Conservation (phyloP, 2,888 invertebrate species). For the Sturmia bella region DNA sequence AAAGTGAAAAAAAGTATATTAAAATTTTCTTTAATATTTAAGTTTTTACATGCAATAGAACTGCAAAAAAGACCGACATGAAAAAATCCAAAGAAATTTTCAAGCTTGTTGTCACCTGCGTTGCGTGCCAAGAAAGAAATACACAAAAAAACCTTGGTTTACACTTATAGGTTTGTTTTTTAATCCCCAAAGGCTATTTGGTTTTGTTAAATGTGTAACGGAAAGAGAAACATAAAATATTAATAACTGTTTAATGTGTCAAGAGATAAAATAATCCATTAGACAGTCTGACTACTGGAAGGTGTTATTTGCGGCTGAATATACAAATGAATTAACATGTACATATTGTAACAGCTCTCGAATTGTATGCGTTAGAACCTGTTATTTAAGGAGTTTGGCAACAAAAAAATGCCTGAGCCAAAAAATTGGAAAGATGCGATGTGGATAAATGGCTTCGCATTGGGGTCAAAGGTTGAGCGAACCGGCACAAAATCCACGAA, state of each 20-base stretch:
- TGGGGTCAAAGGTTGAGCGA: too few species aligned
- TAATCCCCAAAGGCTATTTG: slow-evolving; percentile 23
- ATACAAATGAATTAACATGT: too few species aligned
- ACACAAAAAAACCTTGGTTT: slow-evolving; percentile 30
- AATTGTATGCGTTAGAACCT: too few species aligned
- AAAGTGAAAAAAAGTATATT: too few species aligned
- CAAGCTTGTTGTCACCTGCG: background rate
- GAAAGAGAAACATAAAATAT: background rate
- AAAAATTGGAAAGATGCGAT: too few species aligned
- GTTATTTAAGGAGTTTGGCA: too few species aligned
- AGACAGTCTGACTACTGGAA: background rate
- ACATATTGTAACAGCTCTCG: too few species aligned
- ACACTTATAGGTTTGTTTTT: slow-evolving; percentile 24
- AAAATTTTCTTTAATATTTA: background rate
- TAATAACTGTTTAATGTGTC: slow-evolving; percentile 1
- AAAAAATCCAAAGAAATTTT: background rate
- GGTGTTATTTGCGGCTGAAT: background rate
- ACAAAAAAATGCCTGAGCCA: too few species aligned
- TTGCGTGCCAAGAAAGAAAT: slow-evolving; percentile 35
- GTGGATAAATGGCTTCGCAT: too few species aligned
- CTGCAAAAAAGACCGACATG: slow-evolving; percentile 2
- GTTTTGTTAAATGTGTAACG: slow-evolving; percentile 7
- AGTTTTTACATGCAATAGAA: background rate
- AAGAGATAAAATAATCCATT: background rate
- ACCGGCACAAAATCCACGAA: too few species aligned